Conservation (phyloP, 2,888 invertebrate species). For the Ormia ochracea region DNA sequence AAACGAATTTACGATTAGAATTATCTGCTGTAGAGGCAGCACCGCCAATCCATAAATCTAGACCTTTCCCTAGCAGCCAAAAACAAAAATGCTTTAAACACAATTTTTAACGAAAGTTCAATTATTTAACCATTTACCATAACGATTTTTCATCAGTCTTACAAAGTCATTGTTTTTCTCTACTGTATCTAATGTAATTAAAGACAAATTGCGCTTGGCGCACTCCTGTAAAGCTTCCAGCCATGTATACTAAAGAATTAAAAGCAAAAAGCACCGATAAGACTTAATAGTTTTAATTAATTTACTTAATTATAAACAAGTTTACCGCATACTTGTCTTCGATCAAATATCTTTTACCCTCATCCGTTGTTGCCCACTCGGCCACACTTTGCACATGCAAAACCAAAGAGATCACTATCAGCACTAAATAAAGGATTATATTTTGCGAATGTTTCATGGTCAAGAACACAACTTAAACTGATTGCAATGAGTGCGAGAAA, state of each 20-base stretch:
- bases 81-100: not conserved
- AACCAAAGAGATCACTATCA: not conserved
- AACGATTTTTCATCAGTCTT: slow-evolving; percentile 32
- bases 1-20: slow-evolving; percentile 32
- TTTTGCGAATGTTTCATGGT: slow-evolving; percentile 44
- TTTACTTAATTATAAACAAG: not conserved
- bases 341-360: slow-evolving; percentile 30
- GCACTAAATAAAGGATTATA: not conserved
- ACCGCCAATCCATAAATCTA: slow-evolving; percentile 44
- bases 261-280: not conserved
- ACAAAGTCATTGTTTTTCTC: slow-evolving; percentile 47
- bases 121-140: slow-evolving; percentile 11
- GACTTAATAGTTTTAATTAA: not conserved
- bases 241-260: slow-evolving; percentile 31
- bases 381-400: slow-evolving; percentile 1
- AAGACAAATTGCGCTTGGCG: slow-evolving; percentile 32
- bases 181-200: slow-evolving; percentile 32
- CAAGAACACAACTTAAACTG: slow-evolving; percentile 37
- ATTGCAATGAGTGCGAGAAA: slow-evolving; percentile 24
- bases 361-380: slow-evolving; percentile 38
- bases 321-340: slow-evolving; percentile 47
- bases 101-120: not conserved
- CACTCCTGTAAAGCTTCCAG: slow-evolving; percentile 41
- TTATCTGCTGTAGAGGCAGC: slow-evolving; percentile 38
- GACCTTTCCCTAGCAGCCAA: slow-evolving; percentile 12